Base-by-base conservation (phyloP, 1,140 invertebrate genomes). In the Drosophila kohkoa region DNA sequence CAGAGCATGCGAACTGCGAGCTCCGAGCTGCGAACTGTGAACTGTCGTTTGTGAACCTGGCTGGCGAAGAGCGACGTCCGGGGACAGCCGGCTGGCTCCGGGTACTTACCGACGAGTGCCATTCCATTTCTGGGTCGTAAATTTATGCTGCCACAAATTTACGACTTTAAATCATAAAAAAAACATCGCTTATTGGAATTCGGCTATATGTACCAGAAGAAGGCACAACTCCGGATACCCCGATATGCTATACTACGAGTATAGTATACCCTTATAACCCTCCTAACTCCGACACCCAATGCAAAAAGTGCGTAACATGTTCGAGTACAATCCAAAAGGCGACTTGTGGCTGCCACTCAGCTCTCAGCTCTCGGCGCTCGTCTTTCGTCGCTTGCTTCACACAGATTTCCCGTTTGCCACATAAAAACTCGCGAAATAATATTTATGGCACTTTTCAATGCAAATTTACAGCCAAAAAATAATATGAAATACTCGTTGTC, bases 81-180 rank as follows among this genome's bases (percentile, higher is more conserved):
- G 49, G 58, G 51, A 71, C 68, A 87, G 71, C 58, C 60, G 82
- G 71, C 58, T 57, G 70, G 60, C 73, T 69, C 20, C 32, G 62
- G 52, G 72, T 83, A 88, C 85, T 83, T 83, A 75, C 80, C 59
- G 66, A 69, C 55, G 66, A 72, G 77, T 64, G 83, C 63, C 72
- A 88, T 87, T 88, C 79, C 82, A 87, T 87, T 87, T 77, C 82
- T 67, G 70, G 74, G 77, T 88, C 83, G 83, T 88, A 88, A 88
- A 88, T 88, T 83, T 87, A 80, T 80, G 73, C 69, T 68, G 83
- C 59, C 74, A 48, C 57, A 86, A 57, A 67, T 88, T 88, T 88
- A 83, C 72, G 85, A 78, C 77, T 88, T 88, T 88, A 89, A 88
- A 88, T 89, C 85, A 88, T 89, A 89, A 88, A 82, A 70, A 79